Percentiles rank a stretch among this genome's conserved stretches.
Evolutionary conservation across 2,797 vertebrate genomes (phyloP).

Genomic region (Sebastes baramenuke): DNA sequence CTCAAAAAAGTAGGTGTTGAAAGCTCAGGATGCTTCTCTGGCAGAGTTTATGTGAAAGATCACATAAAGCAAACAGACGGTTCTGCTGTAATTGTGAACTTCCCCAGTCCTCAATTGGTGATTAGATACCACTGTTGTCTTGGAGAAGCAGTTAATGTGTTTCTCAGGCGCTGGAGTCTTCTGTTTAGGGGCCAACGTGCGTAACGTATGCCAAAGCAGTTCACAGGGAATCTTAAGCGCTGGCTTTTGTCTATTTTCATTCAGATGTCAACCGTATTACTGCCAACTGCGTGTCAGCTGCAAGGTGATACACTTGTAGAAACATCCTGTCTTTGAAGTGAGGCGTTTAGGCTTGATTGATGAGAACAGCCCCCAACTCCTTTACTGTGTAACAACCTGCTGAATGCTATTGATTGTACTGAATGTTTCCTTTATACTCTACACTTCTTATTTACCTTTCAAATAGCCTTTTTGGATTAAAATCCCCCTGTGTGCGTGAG

Average conservation of each 20-base stretch:
- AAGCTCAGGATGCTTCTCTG: constrained; percentile 32
- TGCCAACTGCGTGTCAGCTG: constrained; percentile 51
- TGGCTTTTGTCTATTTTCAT: constrained; percentile 52
- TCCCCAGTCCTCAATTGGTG: constrained; percentile 14
- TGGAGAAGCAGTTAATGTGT: constrained; percentile 33
- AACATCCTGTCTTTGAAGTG: constrained; percentile 39
- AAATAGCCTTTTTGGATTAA: not conserved
- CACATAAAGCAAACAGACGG: constrained; percentile 17
- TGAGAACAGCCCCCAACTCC: constrained; percentile 1
- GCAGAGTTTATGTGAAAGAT: constrained; percentile 5
- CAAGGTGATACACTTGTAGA: constrained; percentile 42
- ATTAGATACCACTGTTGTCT: constrained; percentile 42
- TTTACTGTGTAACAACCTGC: not conserved
- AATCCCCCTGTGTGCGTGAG: not conserved
- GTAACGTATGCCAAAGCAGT: constrained; percentile 23
- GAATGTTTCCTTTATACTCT: constrained; percentile 2
- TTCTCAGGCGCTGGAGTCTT: constrained; percentile 26
- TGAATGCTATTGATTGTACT: constrained; percentile 11
- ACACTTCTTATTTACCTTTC: not conserved
- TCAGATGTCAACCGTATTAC: constrained; percentile 13
- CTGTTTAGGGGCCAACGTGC: constrained; percentile 42
- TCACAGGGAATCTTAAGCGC: constrained; percentile 23
- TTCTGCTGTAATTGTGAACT: constrained; percentile 24
- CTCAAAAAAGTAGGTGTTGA: constrained; percentile 11
- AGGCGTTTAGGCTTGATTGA: constrained; percentile 32